Evolutionary conservation across 2,888 invertebrate genomes (phyloP), one percentile per base, ranked within the genome.

Genomic region (Diogma glabrata): DNA sequence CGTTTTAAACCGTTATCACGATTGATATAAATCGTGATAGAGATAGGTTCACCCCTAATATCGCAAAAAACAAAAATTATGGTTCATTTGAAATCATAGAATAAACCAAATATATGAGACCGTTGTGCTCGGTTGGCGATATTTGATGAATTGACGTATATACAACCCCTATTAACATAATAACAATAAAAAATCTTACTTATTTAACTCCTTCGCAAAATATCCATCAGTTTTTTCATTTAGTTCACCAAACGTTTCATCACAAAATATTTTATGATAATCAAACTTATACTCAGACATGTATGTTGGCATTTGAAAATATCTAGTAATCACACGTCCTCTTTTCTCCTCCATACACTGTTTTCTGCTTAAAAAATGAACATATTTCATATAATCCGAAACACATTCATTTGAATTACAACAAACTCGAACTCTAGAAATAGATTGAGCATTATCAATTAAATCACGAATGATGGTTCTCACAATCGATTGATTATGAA

Each of bases 261-360:
- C 55, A 9, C 49, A 47, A 51, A 61, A 61, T 24, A 63, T 61
- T 50, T 59, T 61, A 8, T 52, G 47, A 48, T 62, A 62, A 38
- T 61, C 53, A 52, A 61, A 61, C 30, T 51, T 53, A 49, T 56
- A 58, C 3, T 4, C 51, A 7, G 53, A 55, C 40, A 53, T 43
- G n/a, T n/a, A n/a, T n/a, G n/a, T n/a, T n/a, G n/a, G n/a, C 40
- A 61, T 60, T 17, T 53, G 57, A 8, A 28, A 51, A 7, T 57
- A 48, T n/a, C 55, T 4, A 40, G 16, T 5, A 47, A 56, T 22
- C 17, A 17, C 6, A 12, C 17, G 17, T 9, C 5, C 4, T 4
- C 14, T 47, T 26, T 26, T 16, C 17, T 26, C 26, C 3, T 30
- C 19, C 20, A 28, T 16, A 33, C n/a, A n/a, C n/a, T n/a, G n/a